These are phyloP conservation scores for Daubentonia madagascariensis DNA, from an alignment of 2,113 vertebrate species.

Conservation along the genomic window DNA sequence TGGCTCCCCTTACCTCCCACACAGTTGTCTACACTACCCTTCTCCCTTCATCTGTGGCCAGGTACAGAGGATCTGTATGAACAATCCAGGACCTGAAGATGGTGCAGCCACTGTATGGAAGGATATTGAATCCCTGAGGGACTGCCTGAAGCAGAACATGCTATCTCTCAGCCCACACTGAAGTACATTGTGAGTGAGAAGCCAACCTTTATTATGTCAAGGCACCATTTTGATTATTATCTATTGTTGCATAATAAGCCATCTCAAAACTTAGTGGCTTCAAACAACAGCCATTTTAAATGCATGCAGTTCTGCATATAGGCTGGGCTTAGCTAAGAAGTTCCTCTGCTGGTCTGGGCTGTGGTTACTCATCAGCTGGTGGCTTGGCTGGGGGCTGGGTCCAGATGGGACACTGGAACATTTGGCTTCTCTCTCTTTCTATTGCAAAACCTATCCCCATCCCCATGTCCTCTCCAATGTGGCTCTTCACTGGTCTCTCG, in stretches of 20 bases:
- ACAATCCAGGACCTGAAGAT: neutral
- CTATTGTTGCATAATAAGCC: neutral
- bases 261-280: neutral
- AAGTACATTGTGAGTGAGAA: neutral
- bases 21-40: neutral
- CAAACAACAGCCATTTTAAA: neutral
- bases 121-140: neutral
- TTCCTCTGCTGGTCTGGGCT: neutral
- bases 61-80: neutral
- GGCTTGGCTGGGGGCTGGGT: neutral
- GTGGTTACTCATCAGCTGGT: neutral
- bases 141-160: neutral
- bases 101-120: rapidly evolving
- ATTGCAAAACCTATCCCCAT: neutral
- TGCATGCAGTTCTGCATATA: neutral
- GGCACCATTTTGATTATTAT: neutral
- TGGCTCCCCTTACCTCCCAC: neutral
- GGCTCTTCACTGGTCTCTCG: neutral
- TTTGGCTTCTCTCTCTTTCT: neutral
- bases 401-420: rapidly evolving
- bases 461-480: neutral
- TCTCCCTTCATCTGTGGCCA: neutral
- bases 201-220: neutral
- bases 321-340: no score
- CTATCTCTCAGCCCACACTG: neutral